These are phyloP conservation scores for Lates japonicus DNA, from an alignment of 2,797 vertebrate species.

Conservation along the genomic window DNA sequence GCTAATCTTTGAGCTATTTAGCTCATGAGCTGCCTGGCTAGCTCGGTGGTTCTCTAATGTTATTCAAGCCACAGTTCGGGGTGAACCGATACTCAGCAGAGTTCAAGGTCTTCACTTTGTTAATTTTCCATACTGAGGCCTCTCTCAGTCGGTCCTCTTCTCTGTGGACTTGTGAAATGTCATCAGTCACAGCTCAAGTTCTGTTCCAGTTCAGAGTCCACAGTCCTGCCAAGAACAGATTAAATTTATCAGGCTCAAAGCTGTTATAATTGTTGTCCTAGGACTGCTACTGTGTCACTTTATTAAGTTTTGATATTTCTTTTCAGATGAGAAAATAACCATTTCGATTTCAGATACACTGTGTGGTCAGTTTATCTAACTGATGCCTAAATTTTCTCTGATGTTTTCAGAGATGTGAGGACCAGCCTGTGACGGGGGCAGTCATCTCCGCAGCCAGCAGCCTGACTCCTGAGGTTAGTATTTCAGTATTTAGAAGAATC, in stretches of 20 bases:
- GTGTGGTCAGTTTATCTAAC: not conserved
- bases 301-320: not conserved
- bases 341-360: not conserved
- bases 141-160: not conserved
- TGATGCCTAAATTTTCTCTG: not conserved
- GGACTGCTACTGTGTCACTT: not conserved
- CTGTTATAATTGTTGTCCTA: not conserved
- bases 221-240: not conserved
- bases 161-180: not conserved
- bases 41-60: not conserved
- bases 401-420: not conserved
- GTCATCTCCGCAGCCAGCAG: constrained; percentile 9
- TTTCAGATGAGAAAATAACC: not conserved
- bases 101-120: not conserved
- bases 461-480: not conserved
- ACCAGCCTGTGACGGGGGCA: not conserved
- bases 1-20: not conserved
- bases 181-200: not conserved
- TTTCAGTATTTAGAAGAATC: too few species aligned
- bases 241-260: not conserved
- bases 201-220: not conserved
- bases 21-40: not conserved
- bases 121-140: not conserved
- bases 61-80: not conserved
- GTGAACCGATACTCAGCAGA: not conserved